These are phyloP conservation scores for Sebastes aleutianus DNA, from an alignment of 2,797 vertebrate species.

Conservation along the genomic window DNA sequence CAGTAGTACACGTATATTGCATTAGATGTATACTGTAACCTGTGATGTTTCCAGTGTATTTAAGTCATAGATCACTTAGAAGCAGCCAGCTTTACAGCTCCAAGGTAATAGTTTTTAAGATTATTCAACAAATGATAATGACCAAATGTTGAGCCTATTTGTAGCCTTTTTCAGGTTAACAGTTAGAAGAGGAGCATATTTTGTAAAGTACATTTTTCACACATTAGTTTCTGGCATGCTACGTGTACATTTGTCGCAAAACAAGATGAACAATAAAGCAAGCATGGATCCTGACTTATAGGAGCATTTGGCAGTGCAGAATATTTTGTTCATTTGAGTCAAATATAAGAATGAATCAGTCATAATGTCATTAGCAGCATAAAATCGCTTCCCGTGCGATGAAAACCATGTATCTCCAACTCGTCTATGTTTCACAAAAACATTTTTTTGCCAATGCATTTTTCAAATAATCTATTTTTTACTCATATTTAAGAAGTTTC, in stretches of 20 bases:
- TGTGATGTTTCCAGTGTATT: not conserved
- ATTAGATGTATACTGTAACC: not conserved
- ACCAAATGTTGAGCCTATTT: not conserved
- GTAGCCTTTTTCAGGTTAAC: not conserved
- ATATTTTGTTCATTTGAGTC: not conserved
- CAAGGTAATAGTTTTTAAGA: not conserved
- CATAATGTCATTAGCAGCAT: not conserved
- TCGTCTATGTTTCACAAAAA: accelerated
- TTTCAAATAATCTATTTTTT: not conserved
- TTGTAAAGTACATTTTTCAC: not conserved
- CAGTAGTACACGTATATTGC: not conserved
- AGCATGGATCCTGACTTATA: not conserved
- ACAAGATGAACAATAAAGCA: not conserved
- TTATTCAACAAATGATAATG: not conserved
- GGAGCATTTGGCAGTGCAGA: not conserved
- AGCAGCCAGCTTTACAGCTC: not conserved
- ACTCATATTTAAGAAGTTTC: not conserved
- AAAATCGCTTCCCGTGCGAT: not conserved
- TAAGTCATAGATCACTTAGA: not conserved
- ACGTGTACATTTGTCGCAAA: not conserved
- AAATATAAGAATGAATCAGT: not conserved
- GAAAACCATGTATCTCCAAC: not conserved
- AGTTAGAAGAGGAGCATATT: not conserved
- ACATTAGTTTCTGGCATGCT: not conserved
- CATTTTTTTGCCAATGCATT: not conserved